phyloP scores from a whole-genome alignment of 2,888 invertebrate genomes.

The Mesopsocus fuscifrons region DNA sequence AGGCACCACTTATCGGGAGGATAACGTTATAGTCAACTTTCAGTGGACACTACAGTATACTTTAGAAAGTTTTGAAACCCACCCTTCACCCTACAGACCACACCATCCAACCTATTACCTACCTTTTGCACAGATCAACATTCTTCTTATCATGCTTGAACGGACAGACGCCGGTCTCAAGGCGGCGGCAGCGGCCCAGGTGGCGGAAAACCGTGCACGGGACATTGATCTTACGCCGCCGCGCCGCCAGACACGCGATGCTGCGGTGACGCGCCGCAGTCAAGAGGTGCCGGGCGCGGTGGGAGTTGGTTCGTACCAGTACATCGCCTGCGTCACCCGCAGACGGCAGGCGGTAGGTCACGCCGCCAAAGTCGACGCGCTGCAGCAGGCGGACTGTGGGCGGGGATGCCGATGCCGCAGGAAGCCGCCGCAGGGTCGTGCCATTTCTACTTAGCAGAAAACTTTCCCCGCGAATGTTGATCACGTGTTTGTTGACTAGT shows the following conservation, averaged over 20 bases:
- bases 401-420: too few relatives aligned
- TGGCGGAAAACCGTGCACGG: constrained; percentile 68
- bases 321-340: too few relatives aligned
- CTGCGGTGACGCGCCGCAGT: constrained; percentile 37
- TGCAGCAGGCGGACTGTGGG: constrained; percentile 10
- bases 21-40: too few relatives aligned
- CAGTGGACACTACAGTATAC: too few relatives aligned
- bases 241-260: constrained; percentile 32
- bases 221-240: constrained; percentile 50
- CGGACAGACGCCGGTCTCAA: constrained; percentile 47
- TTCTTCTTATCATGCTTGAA: constrained; percentile 73
- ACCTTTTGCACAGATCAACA: constrained; percentile 70
- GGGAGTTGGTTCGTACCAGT: constrained; percentile 18
- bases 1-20: too few relatives aligned
- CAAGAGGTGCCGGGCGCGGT: constrained; percentile 18
- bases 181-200: constrained; percentile 65
- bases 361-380: constrained; percentile 27
- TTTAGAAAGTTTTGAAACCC: too few relatives aligned
- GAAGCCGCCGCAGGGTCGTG: constrained; percentile 24
- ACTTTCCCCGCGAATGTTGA: constrained; percentile 27
- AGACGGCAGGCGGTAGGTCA: constrained; percentile 22
- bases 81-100: too few relatives aligned
- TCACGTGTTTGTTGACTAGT: constrained; percentile 17
- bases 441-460: constrained; percentile 29
- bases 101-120: too few relatives aligned